phyloP scores from a whole-genome alignment of 1,140 invertebrate species.

The Magallana ariakensis region DNA sequence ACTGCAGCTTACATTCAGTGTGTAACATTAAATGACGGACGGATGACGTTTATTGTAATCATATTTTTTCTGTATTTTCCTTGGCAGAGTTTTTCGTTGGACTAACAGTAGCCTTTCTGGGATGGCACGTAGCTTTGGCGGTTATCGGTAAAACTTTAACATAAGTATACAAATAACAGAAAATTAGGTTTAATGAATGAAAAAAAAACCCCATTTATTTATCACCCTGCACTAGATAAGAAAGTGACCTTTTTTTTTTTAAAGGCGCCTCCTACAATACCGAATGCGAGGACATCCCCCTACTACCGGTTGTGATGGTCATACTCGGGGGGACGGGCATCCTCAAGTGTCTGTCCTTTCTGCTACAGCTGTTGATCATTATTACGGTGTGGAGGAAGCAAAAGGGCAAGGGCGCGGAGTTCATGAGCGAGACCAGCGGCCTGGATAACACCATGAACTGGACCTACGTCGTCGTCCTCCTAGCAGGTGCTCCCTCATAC shows the following conservation, averaged over 20 bases:
- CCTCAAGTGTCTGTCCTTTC: constrained; percentile 45
- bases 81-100: neutral
- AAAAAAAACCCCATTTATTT: too few species aligned
- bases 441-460: constrained; percentile 48
- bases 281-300: constrained; percentile 25
- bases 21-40: too few species aligned
- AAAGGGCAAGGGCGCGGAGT: neutral
- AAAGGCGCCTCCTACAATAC: constrained; percentile 16
- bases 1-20: too few species aligned
- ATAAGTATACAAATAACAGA: too few species aligned
- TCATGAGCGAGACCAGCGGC: constrained; percentile 46
- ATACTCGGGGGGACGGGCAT: constrained; percentile 40
- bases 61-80: too few species aligned
- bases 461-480: constrained; percentile 22
- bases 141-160: neutral
- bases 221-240: too few species aligned
- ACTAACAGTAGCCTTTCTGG: neutral
- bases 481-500: constrained; percentile 14
- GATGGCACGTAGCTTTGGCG: neutral
- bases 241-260: neutral
- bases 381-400: constrained; percentile 2
- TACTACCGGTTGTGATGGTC: constrained; percentile 45
- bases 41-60: too few species aligned
- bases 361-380: constrained; percentile 42
- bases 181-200: too few species aligned